Evolutionary conservation across 2,797 vertebrate species (phyloP), one percentile per base, ranked within the genome.

Genomic region (Agapornis canus): DNA sequence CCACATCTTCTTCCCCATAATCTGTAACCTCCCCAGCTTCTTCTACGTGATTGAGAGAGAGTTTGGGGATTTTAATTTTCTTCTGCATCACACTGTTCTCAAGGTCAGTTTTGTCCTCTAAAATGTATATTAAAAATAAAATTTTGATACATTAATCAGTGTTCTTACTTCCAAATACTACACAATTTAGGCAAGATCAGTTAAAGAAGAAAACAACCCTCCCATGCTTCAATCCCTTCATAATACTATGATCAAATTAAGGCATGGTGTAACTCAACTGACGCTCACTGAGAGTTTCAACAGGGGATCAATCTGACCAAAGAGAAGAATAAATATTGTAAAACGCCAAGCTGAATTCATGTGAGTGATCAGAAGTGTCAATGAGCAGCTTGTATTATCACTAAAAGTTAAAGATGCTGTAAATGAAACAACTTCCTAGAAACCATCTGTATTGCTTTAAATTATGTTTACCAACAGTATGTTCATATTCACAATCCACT

Each of bases 51-150:
- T 98, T 98, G 98, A 98, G 98, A 95, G 99, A 99, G 97, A 99
- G 99, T 98, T 99, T 99, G 98, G 99, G 99, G 98, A 99, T 99
- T 99, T 99, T 99, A 98, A 99, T 99, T 99, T 99, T 99, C 98
- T 99, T 99, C 98, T 99, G 99, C 98, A 99, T 99, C 98, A 99
- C 99, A 98, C 98, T 99, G 97, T 99, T 98, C 98, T 99, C 99
- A 98, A 99, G 99, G 98, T 99, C 99, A 97, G 99, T 99, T 98
- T 99, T 98, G 98, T 99, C 99, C 98, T 99, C 99, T 99, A 98
- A 97, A 97, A 97, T 43, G 96, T 87, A 95, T 91, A 98, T 91
- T 96, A 97, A 97, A 97, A 97, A 97, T 98, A 97, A 96, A 98
- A 86, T 96, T 96, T 95, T 85, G 88, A 97, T 95, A 97, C 70